Base-by-base conservation (phyloP, 2,888 invertebrate species). In the Chalcis sispes region DNA sequence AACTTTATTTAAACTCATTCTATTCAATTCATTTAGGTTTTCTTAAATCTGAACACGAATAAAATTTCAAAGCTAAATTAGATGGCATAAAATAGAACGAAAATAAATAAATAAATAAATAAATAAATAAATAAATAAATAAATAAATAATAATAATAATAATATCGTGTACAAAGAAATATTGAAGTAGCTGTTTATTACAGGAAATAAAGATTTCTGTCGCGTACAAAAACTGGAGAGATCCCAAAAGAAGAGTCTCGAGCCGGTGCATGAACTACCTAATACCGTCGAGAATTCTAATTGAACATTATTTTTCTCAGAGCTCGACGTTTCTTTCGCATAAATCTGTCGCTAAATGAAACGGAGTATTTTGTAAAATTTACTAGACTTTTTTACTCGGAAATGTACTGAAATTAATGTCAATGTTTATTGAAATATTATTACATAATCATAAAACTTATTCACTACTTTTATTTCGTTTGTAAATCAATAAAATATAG, bases 171-270 rank as follows among this genome's bases (percentile, higher is more conserved):
- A n/a, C n/a, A n/a, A n/a, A n/a, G n/a, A n/a, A n/a, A n/a, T n/a
- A n/a, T n/a, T n/a, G n/a, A 32, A 18, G 42, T 48, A 10, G 67
- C 61, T 62, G 77, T 79, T 79, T 77, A 75, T 77, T 65, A 66
- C 52, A 71, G 20, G 58, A 66, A 67, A 73, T 74, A 77, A 81
- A 80, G 73, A 80, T 80, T 78, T 77, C 74, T 54, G 32, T 54
- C 61, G 74, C 66, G 54, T 74, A 69, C 62, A 36, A 54, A 32
- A 74, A 52, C 42, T 69, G 67, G 54, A 62, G 29, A 67, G 67
- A 32, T 15, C 61, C 52, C 52, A 67, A 67, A 61, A 62, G 42
- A 23, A 52, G 23, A 64, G 23, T 56, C 40, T 29, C 8, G 32
- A 65, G 58, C 40, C 72, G n/a, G 46, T 58, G 42, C 48, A 29